Evolutionary conservation across 1,140 invertebrate species (phyloP).

Genomic region (Scaptomyza montana): DNA sequence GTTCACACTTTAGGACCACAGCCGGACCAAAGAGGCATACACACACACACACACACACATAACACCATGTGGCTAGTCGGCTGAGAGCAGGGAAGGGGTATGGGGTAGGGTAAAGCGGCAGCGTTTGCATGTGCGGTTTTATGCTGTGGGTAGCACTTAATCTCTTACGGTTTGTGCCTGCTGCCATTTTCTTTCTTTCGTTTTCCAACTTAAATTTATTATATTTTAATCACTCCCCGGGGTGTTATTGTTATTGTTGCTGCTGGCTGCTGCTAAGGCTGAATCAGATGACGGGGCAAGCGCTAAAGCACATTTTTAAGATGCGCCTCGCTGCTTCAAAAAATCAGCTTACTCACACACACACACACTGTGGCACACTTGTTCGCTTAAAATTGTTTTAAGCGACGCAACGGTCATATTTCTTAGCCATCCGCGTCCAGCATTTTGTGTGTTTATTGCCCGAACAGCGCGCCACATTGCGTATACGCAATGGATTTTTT

Average conservation of each 20-base stretch:
- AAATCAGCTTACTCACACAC: constrained; percentile 24
- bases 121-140: constrained; percentile 78
- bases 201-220: constrained; percentile 81
- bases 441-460: constrained; percentile 56
- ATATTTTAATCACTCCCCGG: constrained; percentile 81
- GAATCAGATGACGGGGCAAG: constrained; percentile 25
- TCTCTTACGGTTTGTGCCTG: constrained; percentile 69
- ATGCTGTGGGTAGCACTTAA: constrained; percentile 77
- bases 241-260: constrained; percentile 68
- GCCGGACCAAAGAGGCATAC: constrained; percentile 37
- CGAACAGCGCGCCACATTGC: constrained; percentile 23
- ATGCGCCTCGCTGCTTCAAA: constrained; percentile 13
- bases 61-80: constrained; percentile 28
- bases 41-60: background rate
- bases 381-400: constrained; percentile 72
- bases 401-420: constrained; percentile 60
- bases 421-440: constrained; percentile 46
- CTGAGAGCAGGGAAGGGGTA: background rate
- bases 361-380: constrained; percentile 13
- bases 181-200: constrained; percentile 53
- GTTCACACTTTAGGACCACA: constrained; percentile 70
- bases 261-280: background rate
- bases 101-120: constrained; percentile 14
- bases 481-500: constrained; percentile 20
- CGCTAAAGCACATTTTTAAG: constrained; percentile 72